Base-by-base conservation (phyloP, 2,888 invertebrate species). In the Theodoxus fluviatilis region DNA sequence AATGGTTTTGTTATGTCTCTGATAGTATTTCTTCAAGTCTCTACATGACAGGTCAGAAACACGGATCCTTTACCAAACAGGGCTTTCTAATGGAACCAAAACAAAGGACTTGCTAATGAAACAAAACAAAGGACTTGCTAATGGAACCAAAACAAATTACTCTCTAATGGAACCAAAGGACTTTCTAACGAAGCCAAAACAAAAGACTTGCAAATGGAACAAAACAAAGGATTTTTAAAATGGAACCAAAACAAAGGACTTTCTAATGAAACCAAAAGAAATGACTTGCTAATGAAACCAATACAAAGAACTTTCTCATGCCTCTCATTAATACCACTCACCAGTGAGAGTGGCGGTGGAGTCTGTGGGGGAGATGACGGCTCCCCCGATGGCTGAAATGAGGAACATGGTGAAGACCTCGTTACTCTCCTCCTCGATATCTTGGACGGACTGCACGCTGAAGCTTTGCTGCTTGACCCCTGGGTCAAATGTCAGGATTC, bases 331-430 rank as follows among this genome's bases (percentile, higher is more conserved):
- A 67, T 22, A n/a, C 15, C n/a, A 55, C 72, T 70, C 38, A 85
- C 86, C 83, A 74, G 85, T 84, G 4, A 86, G 75, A 33, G 78
- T 81, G 2, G 84, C 80, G 6, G 75, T 71, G 22, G 73, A 73
- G 52, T 82, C 82, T 33, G 68, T 73, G 0, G 72, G 37, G n/a
- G 82, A 80, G 18, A 86, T 67, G 18, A 80, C 73, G 1, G 83
- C 85, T 0, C 84, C 85, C 15, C 84, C 84, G 52, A 76, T 80
- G 1, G 80, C 80, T 15, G 78, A 76, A 47, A 85, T 69, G 67
- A 86, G 77, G 49, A 74, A 75, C 22, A 86, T 78, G 15, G 80
- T 74, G 70, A 85, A 86, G 6, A 83, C 78, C 67, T 86, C 85
- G 59, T 82, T 77, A 28, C 80, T 74, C 71, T 86, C 86, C 47